Base-by-base conservation (phyloP, 2,113 vertebrate genomes). In the Austrofundulus limnaeus region DNA sequence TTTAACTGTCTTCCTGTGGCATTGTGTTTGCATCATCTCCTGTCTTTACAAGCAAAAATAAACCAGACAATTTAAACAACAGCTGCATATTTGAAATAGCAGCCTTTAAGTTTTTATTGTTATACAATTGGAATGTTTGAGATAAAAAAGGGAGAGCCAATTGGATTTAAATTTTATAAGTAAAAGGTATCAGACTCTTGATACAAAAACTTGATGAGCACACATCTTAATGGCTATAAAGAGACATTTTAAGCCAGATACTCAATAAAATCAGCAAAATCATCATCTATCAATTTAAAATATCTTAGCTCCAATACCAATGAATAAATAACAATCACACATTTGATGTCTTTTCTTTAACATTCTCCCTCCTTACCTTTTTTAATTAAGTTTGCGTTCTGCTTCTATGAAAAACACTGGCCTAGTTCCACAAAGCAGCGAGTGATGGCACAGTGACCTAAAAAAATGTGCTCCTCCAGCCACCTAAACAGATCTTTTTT, bases 361-460 rank as follows among this genome's bases (percentile, higher is more conserved):
- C 53, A 37, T 23, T 55, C 58, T 61, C 49, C 61, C 11, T 19
- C 14, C n/a, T 50, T 45, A 39, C 69, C 63, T 66, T 64, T 54
- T 64, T 51, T 60, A 71, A 69, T 82, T 73, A 73, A 67, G 81
- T 66, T n/a, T n/a, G n/a, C n/a, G n/a, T n/a, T n/a, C n/a, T n/a
- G n/a, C n/a, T n/a, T n/a, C n/a, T n/a, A n/a, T n/a, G n/a, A n/a
- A n/a, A n/a, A n/a, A 34, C 39, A 39, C n/a, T 80, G 74, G 64
- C 81, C 85, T 75, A 82, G 28, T 86, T 81, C 59, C 72, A 72
- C 37, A 54, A 37, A 70, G 72, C 66, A 57, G 70, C 34, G 5
- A 46, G 60, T 75, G 64, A 25, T 78, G 83, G 76, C 80, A 86
- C 55, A 60, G 68, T 87, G 82, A 86, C 84, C 84, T 78, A 85